Base-by-base conservation (phyloP, 2,888 invertebrate genomes). In the Anagyrus pseudococci region DNA sequence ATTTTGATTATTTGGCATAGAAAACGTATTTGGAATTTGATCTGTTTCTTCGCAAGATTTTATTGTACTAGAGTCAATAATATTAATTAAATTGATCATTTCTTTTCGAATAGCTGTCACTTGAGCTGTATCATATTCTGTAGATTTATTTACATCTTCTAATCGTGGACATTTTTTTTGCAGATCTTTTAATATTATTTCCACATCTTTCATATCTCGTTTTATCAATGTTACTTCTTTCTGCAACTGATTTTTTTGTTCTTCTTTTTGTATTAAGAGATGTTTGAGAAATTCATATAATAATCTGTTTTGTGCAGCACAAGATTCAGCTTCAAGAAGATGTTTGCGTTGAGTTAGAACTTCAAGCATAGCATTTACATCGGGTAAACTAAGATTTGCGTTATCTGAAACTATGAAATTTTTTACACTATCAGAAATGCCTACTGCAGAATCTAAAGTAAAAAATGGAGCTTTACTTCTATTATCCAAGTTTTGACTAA, bases 201-300 rank as follows among this genome's bases (percentile, higher is more conserved):
- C 33, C 33, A 37, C 33, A 85, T 85, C 54, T 85, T 85, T 86
- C 76, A 90, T 85, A 77, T 94, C 93, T 67, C 84, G 84, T 73
- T 88, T 87, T 56, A 95, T 90, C 13, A 93, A 82, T n/a, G 86
- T 82, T 2, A 94, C 87, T 81, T 95, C 93, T 25, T 86, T 82
- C 62, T 83, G 81, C 22, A 94, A 81, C 77, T 90, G 89, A 52
- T 84, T 84, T 66, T 88, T 83, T 68, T 86, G 87, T 68, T 89
- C 87, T 71, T 87, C 86, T 72, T 94, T 91, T 70, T 90, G 88
- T 55, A 87, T 85, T 56, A 89, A 82, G 67, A 96, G 84, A 75
- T 93, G 90, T 62, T 87, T 86, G 20, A 96, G 83, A 80, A 96
- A 96, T 78, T 94, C 93, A 76, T 90, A 87, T 43, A 95, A 81